Evolutionary conservation across 1,140 invertebrate species (phyloP).

Genomic region (Drosophila elegans): DNA sequence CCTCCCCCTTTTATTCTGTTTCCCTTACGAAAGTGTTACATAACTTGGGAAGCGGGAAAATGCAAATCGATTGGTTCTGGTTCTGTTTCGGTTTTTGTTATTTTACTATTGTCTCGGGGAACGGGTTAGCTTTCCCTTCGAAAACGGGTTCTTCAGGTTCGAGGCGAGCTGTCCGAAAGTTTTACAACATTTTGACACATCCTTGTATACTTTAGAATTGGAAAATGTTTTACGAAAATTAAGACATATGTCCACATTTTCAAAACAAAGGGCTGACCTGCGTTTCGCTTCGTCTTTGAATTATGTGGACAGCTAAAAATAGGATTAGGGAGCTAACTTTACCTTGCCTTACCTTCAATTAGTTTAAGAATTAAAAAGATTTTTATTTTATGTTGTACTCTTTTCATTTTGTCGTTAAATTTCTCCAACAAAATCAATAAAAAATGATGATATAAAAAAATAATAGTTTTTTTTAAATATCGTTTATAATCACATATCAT

Average conservation of each 20-base stretch:
- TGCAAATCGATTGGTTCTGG: conserved; percentile 70
- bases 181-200: conserved; percentile 61
- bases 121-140: conserved; percentile 26
- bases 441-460: too few species aligned
- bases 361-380: too few species aligned
- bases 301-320: not conserved
- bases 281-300: not conserved
- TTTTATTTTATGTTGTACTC: not conserved
- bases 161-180: conserved; percentile 38
- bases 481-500: too few species aligned
- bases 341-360: too few species aligned
- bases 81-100: conserved; percentile 22
- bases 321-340: not conserved
- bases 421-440: too few species aligned
- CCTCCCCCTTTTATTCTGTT: conserved; percentile 16
- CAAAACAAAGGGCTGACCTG: conserved; percentile 37
- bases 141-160: conserved; percentile 39
- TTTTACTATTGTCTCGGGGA: conserved; percentile 1
- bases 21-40: conserved; percentile 29
- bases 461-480: too few species aligned
- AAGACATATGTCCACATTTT: conserved; percentile 62
- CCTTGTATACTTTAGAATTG: conserved; percentile 18
- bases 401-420: not conserved
- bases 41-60: conserved; percentile 28
- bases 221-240: conserved; percentile 50